phyloP scores from a whole-genome alignment of 2,113 vertebrate species.

The Cacatua alba region DNA sequence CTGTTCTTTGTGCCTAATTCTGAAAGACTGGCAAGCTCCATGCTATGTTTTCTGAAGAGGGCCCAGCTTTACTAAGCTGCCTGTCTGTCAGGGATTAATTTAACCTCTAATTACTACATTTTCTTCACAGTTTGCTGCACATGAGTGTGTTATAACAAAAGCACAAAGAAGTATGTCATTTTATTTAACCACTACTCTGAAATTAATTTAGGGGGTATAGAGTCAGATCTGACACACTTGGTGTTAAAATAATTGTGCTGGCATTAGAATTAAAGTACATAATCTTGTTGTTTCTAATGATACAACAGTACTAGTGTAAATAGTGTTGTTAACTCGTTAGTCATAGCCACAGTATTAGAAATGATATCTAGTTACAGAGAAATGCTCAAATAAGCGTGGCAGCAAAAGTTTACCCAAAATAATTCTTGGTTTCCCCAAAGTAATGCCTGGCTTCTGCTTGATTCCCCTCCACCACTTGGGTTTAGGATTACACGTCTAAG shows the following conservation, averaged over 20 bases:
- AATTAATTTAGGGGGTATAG: constrained; percentile 72
- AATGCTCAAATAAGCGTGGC: not conserved
- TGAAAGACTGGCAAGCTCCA: constrained; percentile 67
- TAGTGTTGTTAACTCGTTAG: constrained; percentile 53
- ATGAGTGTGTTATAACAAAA: constrained; percentile 77
- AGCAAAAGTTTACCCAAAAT: not conserved
- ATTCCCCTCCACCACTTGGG: not conserved
- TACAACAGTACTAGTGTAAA: constrained; percentile 51
- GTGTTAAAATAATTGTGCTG: constrained; percentile 73
- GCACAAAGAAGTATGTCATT: constrained; percentile 74
- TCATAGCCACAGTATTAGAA: not conserved
- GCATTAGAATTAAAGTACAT: constrained; percentile 66
- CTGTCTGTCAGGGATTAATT: constrained; percentile 82
- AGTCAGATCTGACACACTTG: constrained; percentile 71
- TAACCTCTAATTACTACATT: constrained; percentile 83
- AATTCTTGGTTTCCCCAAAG: not conserved
- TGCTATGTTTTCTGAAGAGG: constrained; percentile 68
- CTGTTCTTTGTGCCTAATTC: constrained; percentile 63
- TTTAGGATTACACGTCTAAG: not conserved
- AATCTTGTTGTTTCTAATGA: constrained; percentile 71
- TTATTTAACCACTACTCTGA: constrained; percentile 72
- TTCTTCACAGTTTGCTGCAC: constrained; percentile 76
- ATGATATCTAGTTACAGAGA: not conserved
- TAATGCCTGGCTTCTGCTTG: not conserved
- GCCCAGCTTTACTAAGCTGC: constrained; percentile 67